Evolutionary conservation across 2,113 vertebrate species (phyloP), one percentile per base, ranked within the genome.

Genomic region (Epinephelus lanceolatus): DNA sequence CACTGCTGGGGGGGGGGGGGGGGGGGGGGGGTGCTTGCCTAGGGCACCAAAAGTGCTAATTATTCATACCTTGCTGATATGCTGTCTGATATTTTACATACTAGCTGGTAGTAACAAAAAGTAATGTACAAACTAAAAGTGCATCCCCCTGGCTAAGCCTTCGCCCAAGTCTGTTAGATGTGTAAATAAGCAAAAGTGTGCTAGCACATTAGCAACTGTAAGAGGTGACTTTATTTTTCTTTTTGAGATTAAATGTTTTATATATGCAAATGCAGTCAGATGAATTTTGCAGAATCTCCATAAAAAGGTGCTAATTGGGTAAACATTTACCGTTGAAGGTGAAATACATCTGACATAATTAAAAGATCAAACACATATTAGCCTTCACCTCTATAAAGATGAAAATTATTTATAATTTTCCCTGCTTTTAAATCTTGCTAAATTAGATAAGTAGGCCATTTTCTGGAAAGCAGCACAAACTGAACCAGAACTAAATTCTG

Each of bases 291-390:
- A 40, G 10, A 49, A 68, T 53, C 27, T 51, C 21, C 30, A 27
- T 42, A 66, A 71, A 17, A 70, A 3, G 7, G n/a, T 51, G 59
- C n/a, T 45, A 27, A 61, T 8, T 78, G 10, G n/a, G 15, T 60
- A 37, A 83, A 84, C n/a, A 75, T 62, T 61, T 49, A 69, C 40
- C 25, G 10, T 18, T 21, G 71, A 77, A 52, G 47, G 10, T 80
- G 53, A 6, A 37, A 7, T 37, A 37, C 6, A 30, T 30, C 30
- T 30, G 30, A 81, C 17, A 57, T 6, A 27, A 76, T 77, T 70
- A 79, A 18, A 9, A 76, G 53, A 87, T 86, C 59, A 86, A 85
- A 72, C 65, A 37, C 56, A 63, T 60, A 78, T 83, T 86, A 83
- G 42, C 42, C 42, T 10, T 12, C 57, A 37, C 40, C 14, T 42